phyloP scores from a whole-genome alignment of 2,113 vertebrate species.

The Peromyscus californicus region DNA sequence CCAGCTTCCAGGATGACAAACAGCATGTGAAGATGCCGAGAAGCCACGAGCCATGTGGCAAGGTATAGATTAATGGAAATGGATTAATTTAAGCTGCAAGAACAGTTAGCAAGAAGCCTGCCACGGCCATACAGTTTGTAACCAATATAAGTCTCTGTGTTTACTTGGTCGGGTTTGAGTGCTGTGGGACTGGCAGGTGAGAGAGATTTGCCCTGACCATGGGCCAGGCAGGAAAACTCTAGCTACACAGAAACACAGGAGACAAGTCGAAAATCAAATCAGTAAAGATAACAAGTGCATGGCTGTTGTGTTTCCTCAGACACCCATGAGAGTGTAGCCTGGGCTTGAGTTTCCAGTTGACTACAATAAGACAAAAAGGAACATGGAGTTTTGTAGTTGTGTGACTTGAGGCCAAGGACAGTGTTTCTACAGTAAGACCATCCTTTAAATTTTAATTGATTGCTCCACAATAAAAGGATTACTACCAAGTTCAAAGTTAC shows the following conservation, averaged over 20 bases:
- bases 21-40: no score
- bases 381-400: not conserved
- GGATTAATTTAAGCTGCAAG: no score
- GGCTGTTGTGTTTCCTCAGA: not conserved
- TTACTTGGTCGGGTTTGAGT: no score
- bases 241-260: not conserved
- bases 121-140: no score
- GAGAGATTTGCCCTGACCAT: no score
- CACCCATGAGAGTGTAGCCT: not conserved
- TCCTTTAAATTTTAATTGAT: not conserved
- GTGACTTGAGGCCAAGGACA: not conserved
- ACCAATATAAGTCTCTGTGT: no score
- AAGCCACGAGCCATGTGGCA: no score
- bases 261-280: not conserved
- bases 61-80: no score
- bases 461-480: conserved; percentile 55
- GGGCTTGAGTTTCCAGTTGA: not conserved
- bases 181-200: no score
- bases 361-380: not conserved
- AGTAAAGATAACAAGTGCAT: not conserved
- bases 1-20: no score
- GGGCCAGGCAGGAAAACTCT: no score
- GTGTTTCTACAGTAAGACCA: not conserved
- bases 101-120: no score
- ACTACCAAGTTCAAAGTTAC: conserved; percentile 20